Percentiles rank a stretch among this genome's conserved stretches.
phyloP scores from a whole-genome alignment of 2,888 invertebrate species.

The Lepidonotus clava region DNA sequence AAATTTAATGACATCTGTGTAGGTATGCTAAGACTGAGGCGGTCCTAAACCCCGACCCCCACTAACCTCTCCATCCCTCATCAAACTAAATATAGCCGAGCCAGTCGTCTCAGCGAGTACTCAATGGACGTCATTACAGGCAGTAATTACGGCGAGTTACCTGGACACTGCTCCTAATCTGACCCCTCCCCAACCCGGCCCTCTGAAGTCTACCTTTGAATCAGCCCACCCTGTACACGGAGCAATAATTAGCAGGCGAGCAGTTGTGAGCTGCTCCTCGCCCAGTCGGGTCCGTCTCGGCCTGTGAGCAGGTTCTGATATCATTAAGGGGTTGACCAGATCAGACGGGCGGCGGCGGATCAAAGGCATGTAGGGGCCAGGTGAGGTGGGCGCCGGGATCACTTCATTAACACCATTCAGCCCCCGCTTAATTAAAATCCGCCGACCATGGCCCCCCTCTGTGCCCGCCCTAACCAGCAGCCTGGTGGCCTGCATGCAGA shows the following conservation, averaged over 20 bases:
- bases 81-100: constrained; percentile 14
- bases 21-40: background rate
- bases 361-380: constrained; percentile 29
- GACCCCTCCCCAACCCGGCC: background rate
- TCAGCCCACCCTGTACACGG: background rate
- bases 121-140: constrained; percentile 18
- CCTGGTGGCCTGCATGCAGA: no score
- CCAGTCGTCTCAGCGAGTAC: background rate
- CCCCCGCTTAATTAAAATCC: constrained; percentile 30
- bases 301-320: constrained; percentile 8
- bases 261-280: background rate
- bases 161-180: constrained; percentile 42
- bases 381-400: constrained; percentile 12
- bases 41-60: background rate
- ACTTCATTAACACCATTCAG: constrained; percentile 46
- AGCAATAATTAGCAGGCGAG: constrained; percentile 26
- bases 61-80: constrained; percentile 9
- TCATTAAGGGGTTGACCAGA: constrained; percentile 42
- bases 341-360: constrained; percentile 15
- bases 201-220: constrained; percentile 39
- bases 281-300: constrained; percentile 2
- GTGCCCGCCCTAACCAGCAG: background rate
- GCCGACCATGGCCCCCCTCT: background rate
- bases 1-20: background rate
- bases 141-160: constrained; percentile 26